Evolutionary conservation across 2,113 vertebrate species (phyloP), one percentile per base, ranked within the genome.

Genomic region (Chloropsis hardwickii): DNA sequence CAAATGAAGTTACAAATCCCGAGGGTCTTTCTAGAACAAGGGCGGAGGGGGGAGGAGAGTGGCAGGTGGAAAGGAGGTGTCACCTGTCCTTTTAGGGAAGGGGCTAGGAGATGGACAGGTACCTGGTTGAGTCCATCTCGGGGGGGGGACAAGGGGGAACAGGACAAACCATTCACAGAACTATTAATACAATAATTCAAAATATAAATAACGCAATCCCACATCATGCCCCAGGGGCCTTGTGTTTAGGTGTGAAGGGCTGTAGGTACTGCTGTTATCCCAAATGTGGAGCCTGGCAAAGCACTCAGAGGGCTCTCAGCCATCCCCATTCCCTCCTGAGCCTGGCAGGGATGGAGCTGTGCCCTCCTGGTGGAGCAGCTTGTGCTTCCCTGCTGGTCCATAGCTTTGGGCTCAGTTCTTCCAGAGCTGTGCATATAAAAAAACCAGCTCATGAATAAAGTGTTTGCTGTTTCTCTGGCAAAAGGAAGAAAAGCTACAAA

Each of bases 401-500:
- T 2, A 21, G 56, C 64, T 51, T 42, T 61, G 60, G 73, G 53
- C 45, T 84, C 27, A 12, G 65, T 35, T 58, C n/a, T 54, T 88
- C 61, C 76, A 81, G 84, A 79, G 29, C 51, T 45, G 19, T 5
- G 0, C 10, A 1, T 66, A 28, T 29, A 4, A 92, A 94, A 92
- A 40, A 51, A 1, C 50, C 50, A 81, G 67, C 27, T 82, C 51
- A 94, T 80, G 73, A 90, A 79, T 69, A 86, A 88, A 78, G 66
- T 27, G 28, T 69, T 85, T 81, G 64, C 74, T 92, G 6, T 93
- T 90, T 88, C 66, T 91, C 95, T 95, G 96, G 94, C 80, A 94
- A 81, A 89, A 86, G 37, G 58, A 64, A 61, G 65, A 73, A 95
- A 94, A 77, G 25, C 67, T 86, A 50, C 76, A 93, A 91, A 93